These are phyloP conservation scores for Morpho deidamia DNA, from an alignment of 2,888 invertebrate genomes.

Conservation along the genomic window DNA sequence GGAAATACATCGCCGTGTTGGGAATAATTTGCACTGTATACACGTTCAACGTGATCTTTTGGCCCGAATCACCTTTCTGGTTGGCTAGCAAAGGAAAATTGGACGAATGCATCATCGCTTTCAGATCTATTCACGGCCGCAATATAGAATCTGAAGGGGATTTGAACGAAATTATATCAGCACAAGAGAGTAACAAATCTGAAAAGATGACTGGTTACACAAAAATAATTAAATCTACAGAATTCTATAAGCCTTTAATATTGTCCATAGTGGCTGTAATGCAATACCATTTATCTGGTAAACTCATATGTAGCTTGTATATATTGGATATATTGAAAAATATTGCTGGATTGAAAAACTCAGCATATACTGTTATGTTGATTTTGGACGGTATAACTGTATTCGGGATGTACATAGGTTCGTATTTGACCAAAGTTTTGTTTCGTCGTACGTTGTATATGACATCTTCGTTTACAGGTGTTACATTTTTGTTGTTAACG, in stretches of 20 bases:
- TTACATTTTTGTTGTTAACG: constrained; percentile 41
- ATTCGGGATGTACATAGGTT: constrained; percentile 29
- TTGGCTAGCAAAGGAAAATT: constrained; percentile 44
- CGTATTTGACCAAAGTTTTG: constrained; percentile 26
- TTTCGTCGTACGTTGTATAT: constrained; percentile 38
- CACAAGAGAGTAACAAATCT: background rate
- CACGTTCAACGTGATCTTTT: constrained; percentile 7
- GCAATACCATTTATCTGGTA: constrained; percentile 45
- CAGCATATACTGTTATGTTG: constrained; percentile 48
- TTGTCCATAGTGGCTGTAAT: constrained; percentile 36
- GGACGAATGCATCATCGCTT: constrained; percentile 39
- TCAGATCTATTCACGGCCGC: constrained; percentile 42
- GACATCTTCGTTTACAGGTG: constrained; percentile 37
- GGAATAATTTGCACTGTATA: constrained; percentile 18
- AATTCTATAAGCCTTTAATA: constrained; percentile 41
- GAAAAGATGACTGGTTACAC: background rate
- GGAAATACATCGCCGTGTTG: constrained; percentile 33
- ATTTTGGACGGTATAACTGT: constrained; percentile 52
- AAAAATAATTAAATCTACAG: constrained; percentile 31
- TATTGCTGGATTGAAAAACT: constrained; percentile 39
- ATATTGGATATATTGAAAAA: constrained; percentile 44
- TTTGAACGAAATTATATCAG: constrained; percentile 33
- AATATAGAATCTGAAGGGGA: constrained; percentile 35
- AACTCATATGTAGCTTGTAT: constrained; percentile 42
- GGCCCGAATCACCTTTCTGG: constrained; percentile 38